Evolutionary conservation across 2,888 invertebrate genomes (phyloP), one percentile per base, ranked within the genome.

Genomic region (Drosophila kuntzei): DNA sequence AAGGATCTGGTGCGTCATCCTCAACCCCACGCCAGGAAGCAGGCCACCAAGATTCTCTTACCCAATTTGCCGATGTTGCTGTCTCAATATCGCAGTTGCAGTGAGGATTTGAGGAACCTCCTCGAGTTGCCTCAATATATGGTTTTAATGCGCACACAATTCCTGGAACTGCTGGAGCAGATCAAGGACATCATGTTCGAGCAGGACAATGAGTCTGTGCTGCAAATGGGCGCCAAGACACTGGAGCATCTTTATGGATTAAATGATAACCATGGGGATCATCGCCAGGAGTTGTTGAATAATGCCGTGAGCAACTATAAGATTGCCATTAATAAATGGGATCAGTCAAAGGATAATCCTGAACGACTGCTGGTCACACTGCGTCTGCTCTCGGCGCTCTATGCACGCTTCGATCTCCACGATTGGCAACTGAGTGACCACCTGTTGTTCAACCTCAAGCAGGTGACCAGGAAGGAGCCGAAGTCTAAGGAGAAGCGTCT

Each of bases 41-140:
- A 11, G 9, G 72, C 64, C 7, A 77, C 71, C 0, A 9, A 2
- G 0, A 12, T 41, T 1, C 27, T 87, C 1, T 41, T 65, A 3
- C 51, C 62, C 0, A 9, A 49, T 0, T 5, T 81, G 27, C 11
- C 41, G 0, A 0, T 3, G 6, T 57, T 84, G 0, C 27, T 87
- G 3, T 22, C 9, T 0, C 39, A 22, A 11, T 62, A 64, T 44
- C 4, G 12, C 8, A 9, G 4, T 5, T 5, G 8, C 1, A 0
- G 5, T 0, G 25, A 14, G 0, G 62, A 78, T 34, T 6, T 79
- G 1, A 3, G 22, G 4, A 87, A 71, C 44, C 46, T 84, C 0
- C 18, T 84, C 1, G 70, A 81, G 43, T 16, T 84, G 18, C 77
- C 81, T 0, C 75, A 65, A 29, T 51, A 54, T 1, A 36, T 84